Conservation (phyloP, 2,113 vertebrate genomes). For the Gobio gobio region DNA sequence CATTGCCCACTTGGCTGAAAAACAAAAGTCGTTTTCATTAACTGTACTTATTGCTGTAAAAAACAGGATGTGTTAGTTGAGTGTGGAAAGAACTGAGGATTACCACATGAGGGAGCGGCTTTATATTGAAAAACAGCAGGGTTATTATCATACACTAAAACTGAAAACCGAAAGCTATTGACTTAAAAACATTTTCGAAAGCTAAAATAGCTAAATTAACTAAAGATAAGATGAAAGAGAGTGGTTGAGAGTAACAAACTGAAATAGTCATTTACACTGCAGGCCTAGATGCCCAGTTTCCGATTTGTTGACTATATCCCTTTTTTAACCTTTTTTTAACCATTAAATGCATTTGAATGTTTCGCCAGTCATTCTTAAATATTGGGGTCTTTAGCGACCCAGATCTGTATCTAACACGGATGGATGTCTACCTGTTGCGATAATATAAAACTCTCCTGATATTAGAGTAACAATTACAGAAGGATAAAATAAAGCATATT, state of each 20-base stretch:
- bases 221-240: not conserved
- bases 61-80: conserved; percentile 48
- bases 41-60: conserved; percentile 53
- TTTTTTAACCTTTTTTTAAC: too few species aligned
- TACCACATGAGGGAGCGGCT: conserved; percentile 28
- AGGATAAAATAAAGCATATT: too few species aligned
- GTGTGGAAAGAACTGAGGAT: conserved; percentile 34
- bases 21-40: conserved; percentile 49
- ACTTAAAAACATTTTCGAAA: not conserved
- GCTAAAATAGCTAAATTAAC: not conserved
- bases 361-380: too few species aligned
- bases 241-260: not conserved
- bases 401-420: too few species aligned
- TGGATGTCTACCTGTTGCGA: too few species aligned
- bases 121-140: conserved; percentile 27
- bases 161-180: not conserved
- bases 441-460: too few species aligned
- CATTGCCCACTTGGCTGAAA: conserved; percentile 44
- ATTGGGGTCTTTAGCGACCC: too few species aligned
- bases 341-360: too few species aligned
- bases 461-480: too few species aligned
- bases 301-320: too few species aligned
- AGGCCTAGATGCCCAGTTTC: too few species aligned
- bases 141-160: not conserved
- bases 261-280: not conserved